phyloP scores from a whole-genome alignment of 2,888 invertebrate species.

The Melanotus villosus region DNA sequence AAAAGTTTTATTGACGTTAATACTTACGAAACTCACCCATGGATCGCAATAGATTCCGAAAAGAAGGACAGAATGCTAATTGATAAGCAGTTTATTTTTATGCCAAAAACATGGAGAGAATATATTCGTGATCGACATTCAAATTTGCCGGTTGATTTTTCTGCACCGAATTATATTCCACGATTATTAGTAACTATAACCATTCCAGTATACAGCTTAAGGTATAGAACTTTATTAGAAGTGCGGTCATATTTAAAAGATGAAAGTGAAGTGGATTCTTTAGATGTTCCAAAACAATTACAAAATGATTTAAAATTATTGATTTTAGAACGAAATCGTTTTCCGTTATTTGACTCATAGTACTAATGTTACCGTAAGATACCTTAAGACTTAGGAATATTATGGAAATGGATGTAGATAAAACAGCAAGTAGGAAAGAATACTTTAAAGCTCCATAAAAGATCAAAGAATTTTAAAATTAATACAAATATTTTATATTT shows the following conservation, averaged over 20 bases:
- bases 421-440: too few species aligned
- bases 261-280: constrained; percentile 61
- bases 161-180: constrained; percentile 22
- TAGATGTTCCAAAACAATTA: constrained; percentile 69
- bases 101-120: constrained; percentile 67
- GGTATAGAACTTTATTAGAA: constrained; percentile 67
- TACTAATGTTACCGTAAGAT: too few species aligned
- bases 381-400: too few species aligned
- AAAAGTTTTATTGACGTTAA: constrained; percentile 75
- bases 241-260: constrained; percentile 66
- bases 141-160: constrained; percentile 1
- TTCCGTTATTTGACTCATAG: neutral
- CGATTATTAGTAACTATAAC: constrained; percentile 71
- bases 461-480: too few species aligned
- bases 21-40: constrained; percentile 86
- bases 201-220: constrained; percentile 70
- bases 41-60: constrained; percentile 83
- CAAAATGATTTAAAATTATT: constrained; percentile 64
- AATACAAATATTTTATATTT: too few species aligned
- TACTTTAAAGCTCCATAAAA: too few species aligned
- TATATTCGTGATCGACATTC: constrained; percentile 26
- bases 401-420: neutral
- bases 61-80: constrained; percentile 79
- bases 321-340: constrained; percentile 49
- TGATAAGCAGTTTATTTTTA: constrained; percentile 68